A percentile compares a stretch with the other conserved stretches of the same genome.
Evolutionary conservation across 2,888 invertebrate species (phyloP).

Genomic region (Pyrrhia umbra): DNA sequence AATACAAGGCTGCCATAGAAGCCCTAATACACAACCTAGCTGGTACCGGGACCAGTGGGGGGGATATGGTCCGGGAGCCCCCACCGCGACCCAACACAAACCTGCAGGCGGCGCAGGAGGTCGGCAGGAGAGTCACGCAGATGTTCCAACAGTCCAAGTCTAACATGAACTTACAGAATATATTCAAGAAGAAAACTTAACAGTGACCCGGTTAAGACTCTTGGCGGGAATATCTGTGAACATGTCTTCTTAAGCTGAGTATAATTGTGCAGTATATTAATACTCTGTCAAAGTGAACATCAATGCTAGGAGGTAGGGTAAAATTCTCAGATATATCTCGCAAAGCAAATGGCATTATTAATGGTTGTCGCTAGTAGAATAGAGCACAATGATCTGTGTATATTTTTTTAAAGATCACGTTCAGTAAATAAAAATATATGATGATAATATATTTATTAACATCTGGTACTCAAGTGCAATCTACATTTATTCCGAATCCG

Average conservation of each 20-base stretch:
- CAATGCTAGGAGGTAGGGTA: not conserved
- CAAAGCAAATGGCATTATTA: not conserved
- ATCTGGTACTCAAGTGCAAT: too few species aligned
- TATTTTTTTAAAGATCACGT: not conserved
- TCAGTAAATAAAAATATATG: too few species aligned
- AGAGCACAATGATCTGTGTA: not conserved
- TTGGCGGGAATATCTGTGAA: not conserved
- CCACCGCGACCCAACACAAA: constrained; percentile 72
- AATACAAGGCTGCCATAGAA: constrained; percentile 83
- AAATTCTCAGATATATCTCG: not conserved
- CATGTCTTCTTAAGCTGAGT: not conserved
- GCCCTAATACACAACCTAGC: constrained; percentile 80
- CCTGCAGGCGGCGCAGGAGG: constrained; percentile 83
- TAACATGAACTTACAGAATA: constrained; percentile 86
- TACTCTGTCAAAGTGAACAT: not conserved
- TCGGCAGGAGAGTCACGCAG: constrained; percentile 85
- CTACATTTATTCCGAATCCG: too few species aligned
- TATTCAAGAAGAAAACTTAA: constrained; percentile 88
- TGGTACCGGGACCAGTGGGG: constrained; percentile 49
- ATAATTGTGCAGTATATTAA: not conserved
- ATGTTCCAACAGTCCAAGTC: constrained; percentile 87
- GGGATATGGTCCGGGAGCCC: constrained; percentile 56
- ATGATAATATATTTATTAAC: too few species aligned
- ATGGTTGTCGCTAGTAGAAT: not conserved
- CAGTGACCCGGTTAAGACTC: constrained; percentile 1